These are phyloP conservation scores for Chymomyza amoena DNA, from an alignment of 2,888 invertebrate genomes.

Conservation along the genomic window DNA sequence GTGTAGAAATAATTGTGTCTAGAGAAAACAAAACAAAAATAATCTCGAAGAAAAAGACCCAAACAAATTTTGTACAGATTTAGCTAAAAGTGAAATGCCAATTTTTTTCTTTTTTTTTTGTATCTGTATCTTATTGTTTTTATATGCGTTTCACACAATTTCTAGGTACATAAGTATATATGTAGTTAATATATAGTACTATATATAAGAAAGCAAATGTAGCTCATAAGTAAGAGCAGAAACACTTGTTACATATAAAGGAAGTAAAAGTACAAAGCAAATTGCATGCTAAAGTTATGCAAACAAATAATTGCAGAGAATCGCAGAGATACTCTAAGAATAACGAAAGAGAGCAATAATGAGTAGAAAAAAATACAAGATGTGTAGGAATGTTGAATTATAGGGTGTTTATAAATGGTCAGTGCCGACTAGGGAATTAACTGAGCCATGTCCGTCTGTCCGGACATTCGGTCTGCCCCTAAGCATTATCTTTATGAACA, in stretches of 20 bases:
- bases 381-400: too few species aligned
- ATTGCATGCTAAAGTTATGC: neutral
- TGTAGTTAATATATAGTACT: neutral
- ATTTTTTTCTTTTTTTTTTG: conserved; percentile 35
- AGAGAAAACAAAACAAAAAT: conserved; percentile 13
- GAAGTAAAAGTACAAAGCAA: conserved; percentile 18
- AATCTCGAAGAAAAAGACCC: conserved; percentile 50
- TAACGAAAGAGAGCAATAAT: neutral
- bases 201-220: neutral
- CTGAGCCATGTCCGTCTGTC: too few species aligned
- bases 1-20: conserved; percentile 54
- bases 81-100: conserved; percentile 67
- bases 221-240: too few species aligned
- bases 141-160: neutral
- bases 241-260: neutral
- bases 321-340: neutral
- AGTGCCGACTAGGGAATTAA: too few species aligned
- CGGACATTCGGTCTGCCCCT: too few species aligned
- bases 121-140: conserved; percentile 22
- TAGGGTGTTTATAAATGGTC: too few species aligned
- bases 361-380: too few species aligned
- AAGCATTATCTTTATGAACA: too few species aligned
- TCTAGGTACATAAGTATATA: neutral
- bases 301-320: conserved; percentile 24
- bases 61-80: conserved; percentile 61